Conservation (phyloP, 2,113 vertebrate genomes). For the Peromyscus polionotus region DNA sequence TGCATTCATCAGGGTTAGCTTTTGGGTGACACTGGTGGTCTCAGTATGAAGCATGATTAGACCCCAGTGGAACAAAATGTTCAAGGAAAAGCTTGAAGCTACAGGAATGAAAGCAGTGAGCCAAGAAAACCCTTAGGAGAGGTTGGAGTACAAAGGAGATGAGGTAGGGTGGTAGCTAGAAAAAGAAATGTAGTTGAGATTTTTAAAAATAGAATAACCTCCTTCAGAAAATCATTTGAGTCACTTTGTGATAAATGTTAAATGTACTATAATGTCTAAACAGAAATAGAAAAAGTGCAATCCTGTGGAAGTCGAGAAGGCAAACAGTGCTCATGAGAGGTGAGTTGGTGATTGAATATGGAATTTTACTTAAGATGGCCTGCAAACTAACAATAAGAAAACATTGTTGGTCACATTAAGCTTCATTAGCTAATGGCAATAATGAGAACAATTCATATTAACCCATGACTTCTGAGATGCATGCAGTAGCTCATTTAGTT, state of each 20-base stretch:
- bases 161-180: constrained; percentile 39
- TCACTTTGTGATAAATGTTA: constrained; percentile 63
- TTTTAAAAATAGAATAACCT: constrained; percentile 46
- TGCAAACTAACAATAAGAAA: not conserved
- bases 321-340: not conserved
- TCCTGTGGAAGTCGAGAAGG: not conserved
- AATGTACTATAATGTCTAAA: constrained; percentile 29
- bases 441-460: constrained; percentile 25
- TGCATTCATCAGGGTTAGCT: not conserved
- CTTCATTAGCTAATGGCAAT: constrained; percentile 3
- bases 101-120: not conserved
- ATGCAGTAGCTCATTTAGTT: not conserved
- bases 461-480: not conserved
- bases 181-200: constrained; percentile 14
- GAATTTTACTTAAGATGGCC: constrained; percentile 17
- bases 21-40: not conserved
- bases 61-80: not conserved
- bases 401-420: not conserved
- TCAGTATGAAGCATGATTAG: not conserved
- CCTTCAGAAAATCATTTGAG: constrained; percentile 58
- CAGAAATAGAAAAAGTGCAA: constrained; percentile 59
- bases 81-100: not conserved
- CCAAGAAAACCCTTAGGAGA: not conserved
- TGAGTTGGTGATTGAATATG: not conserved
- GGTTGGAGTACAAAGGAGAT: constrained; percentile 6